Evolutionary conservation across 2,113 vertebrate genomes (phyloP).

Genomic region (Cinclus cinclus): DNA sequence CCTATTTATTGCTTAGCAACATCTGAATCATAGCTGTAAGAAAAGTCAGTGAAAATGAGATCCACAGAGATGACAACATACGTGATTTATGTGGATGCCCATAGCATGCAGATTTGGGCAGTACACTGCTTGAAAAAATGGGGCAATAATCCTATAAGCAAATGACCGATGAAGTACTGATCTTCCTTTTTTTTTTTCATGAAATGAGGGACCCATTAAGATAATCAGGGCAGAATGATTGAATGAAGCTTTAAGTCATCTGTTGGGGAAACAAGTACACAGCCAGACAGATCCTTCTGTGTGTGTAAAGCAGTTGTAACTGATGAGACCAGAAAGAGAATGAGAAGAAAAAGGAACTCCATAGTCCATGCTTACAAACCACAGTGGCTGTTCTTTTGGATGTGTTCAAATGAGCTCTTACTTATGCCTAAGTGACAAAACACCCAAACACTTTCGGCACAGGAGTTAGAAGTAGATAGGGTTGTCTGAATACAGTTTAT

Average conservation of each 20-base stretch:
- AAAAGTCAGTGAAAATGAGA: background rate
- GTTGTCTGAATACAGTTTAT: background rate
- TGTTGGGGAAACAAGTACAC: background rate
- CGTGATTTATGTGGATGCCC: background rate
- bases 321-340: background rate
- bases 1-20: background rate
- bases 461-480: background rate
- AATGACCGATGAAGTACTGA: background rate
- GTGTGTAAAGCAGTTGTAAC: background rate
- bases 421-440: background rate
- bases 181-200: background rate
- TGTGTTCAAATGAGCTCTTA: background rate
- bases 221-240: conserved; percentile 30
- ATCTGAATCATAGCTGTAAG: background rate
- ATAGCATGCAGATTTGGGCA: background rate
- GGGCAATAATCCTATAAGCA: background rate
- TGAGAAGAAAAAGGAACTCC: background rate
- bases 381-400: background rate
- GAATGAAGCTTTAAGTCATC: background rate
- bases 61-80: background rate
- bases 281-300: background rate
- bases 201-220: background rate
- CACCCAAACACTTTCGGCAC: background rate
- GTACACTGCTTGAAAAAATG: background rate
- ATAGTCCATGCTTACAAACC: background rate